These are phyloP conservation scores for Hipparchia sbordonii DNA, from an alignment of 2,888 invertebrate genomes.

Conservation along the genomic window DNA sequence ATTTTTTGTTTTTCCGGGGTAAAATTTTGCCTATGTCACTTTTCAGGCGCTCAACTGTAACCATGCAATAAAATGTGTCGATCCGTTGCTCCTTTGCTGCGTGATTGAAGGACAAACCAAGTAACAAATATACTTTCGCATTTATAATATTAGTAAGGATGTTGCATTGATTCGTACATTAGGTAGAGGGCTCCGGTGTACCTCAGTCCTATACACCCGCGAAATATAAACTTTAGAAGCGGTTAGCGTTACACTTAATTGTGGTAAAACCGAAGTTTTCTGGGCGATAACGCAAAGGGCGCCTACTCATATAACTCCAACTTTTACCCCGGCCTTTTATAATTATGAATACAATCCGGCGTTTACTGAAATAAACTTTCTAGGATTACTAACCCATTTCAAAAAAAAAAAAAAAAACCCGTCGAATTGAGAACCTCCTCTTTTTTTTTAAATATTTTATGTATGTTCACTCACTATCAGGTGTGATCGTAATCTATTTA, in stretches of 20 bases:
- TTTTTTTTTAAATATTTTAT: too few species aligned
- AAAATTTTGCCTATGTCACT: neutral
- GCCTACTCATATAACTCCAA: constrained; percentile 27
- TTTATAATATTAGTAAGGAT: neutral
- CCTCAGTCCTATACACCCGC: constrained; percentile 45
- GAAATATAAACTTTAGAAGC: constrained; percentile 58
- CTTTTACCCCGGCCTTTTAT: constrained; percentile 21
- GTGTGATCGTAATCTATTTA: neutral
- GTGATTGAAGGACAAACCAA: too few species aligned
- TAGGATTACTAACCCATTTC: too few species aligned
- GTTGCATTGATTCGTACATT: too few species aligned
- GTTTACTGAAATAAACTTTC: neutral
- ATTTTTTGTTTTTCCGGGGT: neutral
- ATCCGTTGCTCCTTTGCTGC: too few species aligned
- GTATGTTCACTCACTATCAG: too few species aligned
- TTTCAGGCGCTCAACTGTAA: neutral
- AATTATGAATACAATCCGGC: constrained; percentile 24
- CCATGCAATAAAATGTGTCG: neutral
- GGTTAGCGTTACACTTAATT: constrained; percentile 76
- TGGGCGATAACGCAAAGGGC: constrained; percentile 56
- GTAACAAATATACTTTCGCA: too few species aligned
- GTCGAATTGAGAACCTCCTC: too few species aligned
- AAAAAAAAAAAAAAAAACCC: too few species aligned
- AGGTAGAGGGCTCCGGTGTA: constrained; percentile 41
- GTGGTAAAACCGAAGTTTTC: constrained; percentile 76